Base-by-base conservation (phyloP, 2,888 invertebrate genomes). In the Malthinus flaveolus region DNA sequence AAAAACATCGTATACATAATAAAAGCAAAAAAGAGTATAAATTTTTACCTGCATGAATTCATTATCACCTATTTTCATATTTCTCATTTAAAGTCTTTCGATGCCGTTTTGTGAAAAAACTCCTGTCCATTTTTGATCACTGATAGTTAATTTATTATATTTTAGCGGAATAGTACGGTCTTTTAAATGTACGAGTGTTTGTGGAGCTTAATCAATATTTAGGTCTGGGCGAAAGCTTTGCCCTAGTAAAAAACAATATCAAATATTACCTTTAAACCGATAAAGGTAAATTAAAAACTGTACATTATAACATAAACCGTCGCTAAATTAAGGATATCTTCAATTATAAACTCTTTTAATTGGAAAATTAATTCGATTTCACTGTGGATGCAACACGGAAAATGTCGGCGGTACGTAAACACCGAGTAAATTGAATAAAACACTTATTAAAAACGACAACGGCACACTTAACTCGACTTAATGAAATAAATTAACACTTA, bases 21-120 rank as follows among this genome's bases (percentile, higher is more conserved):
- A 42, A 42, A 42, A 15, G 23, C 2, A 23, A 23, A 23, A 42
- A 42, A 42, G n/a, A n/a, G n/a, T 15, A 42, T 42, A 42, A 39
- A 59, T 34, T 49, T 35, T 58, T 65, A 75, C 75, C 75, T 72
- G 66, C 58, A 66, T 65, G 66, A 68, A 74, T 71, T 71, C 76
- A 75, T 77, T 67, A 76, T 78, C 77, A 77, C 74, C 77, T 77
- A 73, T 73, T 71, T 66, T 74, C 69, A 61, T 73, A 73, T 68
- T 73, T 71, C 65, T 71, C 71, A 58, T 67, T 70, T 62, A 74
- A 67, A 57, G 72, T 69, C 66, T 73, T 74, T 66, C 74, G 71
- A 64, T 73, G 71, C 57, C 71, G 68, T 50, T 69, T 69, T 58
- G 65, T 68, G 59, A 68, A 65, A 58, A 70, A 70, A 67, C 73